phyloP scores from a whole-genome alignment of 2,113 vertebrate genomes.

The Dascyllus trimaculatus region DNA sequence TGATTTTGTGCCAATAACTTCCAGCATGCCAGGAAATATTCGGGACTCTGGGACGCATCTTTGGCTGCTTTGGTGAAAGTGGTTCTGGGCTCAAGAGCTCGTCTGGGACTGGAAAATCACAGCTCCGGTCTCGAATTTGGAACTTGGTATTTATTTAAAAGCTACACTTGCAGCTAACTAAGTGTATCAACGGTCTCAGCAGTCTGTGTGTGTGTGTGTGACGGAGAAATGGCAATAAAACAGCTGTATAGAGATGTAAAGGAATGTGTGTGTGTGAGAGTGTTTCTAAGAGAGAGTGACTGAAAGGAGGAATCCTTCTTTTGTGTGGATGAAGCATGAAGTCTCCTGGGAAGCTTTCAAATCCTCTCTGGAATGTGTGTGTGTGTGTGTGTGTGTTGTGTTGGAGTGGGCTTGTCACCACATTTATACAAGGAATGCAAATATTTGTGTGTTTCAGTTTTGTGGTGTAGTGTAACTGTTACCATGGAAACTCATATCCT shows the following conservation, averaged over 20 bases:
- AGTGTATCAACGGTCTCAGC: neutral
- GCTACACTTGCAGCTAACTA: neutral
- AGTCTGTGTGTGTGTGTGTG: neutral
- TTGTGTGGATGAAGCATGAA: conserved; percentile 78
- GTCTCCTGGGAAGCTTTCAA: conserved; percentile 80
- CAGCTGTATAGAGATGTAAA: conserved; percentile 10
- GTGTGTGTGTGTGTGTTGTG: conserved; percentile 31
- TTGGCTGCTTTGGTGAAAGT: too few relatives aligned
- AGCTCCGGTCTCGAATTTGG: too few relatives aligned
- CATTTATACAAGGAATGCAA: conserved; percentile 73
- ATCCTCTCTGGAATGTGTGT: conserved; percentile 82
- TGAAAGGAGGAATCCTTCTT: conserved; percentile 67
- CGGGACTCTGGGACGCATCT: too few relatives aligned
- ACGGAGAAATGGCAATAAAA: conserved; percentile 16
- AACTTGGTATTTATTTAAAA: too few relatives aligned
- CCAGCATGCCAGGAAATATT: too few relatives aligned
- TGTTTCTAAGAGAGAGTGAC: conserved; percentile 23
- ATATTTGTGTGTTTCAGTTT: conserved; percentile 67
- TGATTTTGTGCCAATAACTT: too few relatives aligned
- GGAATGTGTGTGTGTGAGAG: neutral
- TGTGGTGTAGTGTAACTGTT: conserved; percentile 58
- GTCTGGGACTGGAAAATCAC: too few relatives aligned
- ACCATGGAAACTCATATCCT: conserved; percentile 49
- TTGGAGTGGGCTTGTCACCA: conserved; percentile 48
- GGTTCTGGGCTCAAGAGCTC: too few relatives aligned